These are phyloP conservation scores for Anabas testudineus DNA, from an alignment of 2,797 vertebrate species.

Conservation along the genomic window DNA sequence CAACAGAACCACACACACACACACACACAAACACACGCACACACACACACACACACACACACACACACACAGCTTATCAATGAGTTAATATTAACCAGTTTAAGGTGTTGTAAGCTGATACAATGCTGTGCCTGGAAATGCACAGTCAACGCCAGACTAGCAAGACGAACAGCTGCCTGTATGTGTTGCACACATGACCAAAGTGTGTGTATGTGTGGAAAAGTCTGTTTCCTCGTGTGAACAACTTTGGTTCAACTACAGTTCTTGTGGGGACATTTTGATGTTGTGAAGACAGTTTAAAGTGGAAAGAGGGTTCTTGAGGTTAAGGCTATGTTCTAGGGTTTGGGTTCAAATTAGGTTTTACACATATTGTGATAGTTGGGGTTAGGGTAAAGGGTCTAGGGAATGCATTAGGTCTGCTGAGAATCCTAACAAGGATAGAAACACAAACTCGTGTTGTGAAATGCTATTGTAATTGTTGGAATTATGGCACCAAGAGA, in stretches of 20 bases:
- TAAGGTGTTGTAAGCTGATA: conserved; percentile 34
- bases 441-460: not conserved
- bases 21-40: not conserved
- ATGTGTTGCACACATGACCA: conserved; percentile 4
- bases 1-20: not conserved
- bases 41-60: not conserved
- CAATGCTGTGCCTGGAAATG: not conserved
- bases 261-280: no score
- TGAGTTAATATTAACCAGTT: conserved; percentile 65
- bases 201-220: not conserved
- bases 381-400: no score
- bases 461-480: not conserved
- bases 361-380: no score
- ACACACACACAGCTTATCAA: conserved; percentile 33
- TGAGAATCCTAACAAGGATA: no score
- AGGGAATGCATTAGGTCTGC: no score
- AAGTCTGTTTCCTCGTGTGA: no score
- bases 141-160: conserved; percentile 42
- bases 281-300: no score
- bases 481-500: not conserved
- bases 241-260: no score
- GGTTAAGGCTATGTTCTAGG: not conserved
- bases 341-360: not conserved
- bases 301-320: no score
- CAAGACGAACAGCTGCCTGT: conserved; percentile 10